Evolutionary conservation across 2,888 invertebrate genomes (phyloP).

Genomic region (Xylocampa areola): DNA sequence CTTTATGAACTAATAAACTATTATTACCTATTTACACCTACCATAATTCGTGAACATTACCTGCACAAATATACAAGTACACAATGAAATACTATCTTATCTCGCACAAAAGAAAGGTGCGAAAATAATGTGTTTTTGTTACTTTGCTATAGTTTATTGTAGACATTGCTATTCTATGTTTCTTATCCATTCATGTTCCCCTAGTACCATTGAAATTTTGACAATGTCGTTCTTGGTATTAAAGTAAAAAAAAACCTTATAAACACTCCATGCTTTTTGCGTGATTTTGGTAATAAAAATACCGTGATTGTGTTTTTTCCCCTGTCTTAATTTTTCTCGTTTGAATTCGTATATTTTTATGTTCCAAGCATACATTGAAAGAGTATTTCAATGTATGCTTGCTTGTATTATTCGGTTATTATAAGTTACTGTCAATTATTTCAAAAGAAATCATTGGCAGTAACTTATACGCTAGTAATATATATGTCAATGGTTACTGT

Average conservation of each 20-base stretch:
- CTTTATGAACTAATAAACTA: neutral
- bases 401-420: too few species aligned
- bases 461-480: too few species aligned
- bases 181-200: constrained; percentile 55
- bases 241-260: constrained; percentile 8
- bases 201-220: constrained; percentile 38
- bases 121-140: constrained; percentile 49
- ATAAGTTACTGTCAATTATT: too few species aligned
- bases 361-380: too few species aligned
- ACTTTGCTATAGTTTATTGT: constrained; percentile 26
- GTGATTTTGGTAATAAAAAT: neutral
- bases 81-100: constrained; percentile 41
- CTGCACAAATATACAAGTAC: constrained; percentile 7
- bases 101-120: constrained; percentile 51
- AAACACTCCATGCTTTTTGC: constrained; percentile 11
- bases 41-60: constrained; percentile 9
- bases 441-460: too few species aligned
- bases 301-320: neutral
- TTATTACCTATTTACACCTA: neutral
- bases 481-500: too few species aligned
- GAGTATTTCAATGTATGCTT: too few species aligned
- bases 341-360: neutral
- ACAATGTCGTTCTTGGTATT: constrained; percentile 22
- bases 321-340: neutral
- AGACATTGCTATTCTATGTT: constrained; percentile 34